Evolutionary conservation across 2,113 vertebrate species (phyloP), one percentile per base, ranked within the genome.

Genomic region (Macquaria ambigua): DNA sequence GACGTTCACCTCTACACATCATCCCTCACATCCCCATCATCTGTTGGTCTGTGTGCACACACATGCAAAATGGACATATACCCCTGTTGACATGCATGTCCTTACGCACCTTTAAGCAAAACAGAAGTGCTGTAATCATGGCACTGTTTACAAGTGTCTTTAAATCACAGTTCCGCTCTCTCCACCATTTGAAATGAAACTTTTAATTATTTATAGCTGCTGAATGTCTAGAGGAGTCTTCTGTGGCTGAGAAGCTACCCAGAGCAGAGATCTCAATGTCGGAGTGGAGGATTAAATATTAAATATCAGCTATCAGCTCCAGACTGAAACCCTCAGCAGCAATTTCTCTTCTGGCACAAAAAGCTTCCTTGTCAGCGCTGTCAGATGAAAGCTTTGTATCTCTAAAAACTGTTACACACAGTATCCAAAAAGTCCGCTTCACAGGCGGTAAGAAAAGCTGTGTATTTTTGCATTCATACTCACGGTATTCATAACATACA

Each of bases 251-350:
- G 63, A 66, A 43, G 56, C 43, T 76, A 55, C 66, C 21, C 76
- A 76, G 53, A 83, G 67, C 74, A 37, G 61, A 46, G 63, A 50
- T 82, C 86, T 84, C 75, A 82, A 41, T 67, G 77, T 72, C 72
- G 15, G 41, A 79, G 56, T 34, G 52, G 25, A 71, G 14, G 48
- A 88, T 87, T 90, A 78, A 88, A 89, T 86, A 91, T 90, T 90
- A 83, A 90, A 84, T 71, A 77, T 77, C 50, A 76, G 68, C 71
- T 56, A 48, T 84, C 55, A 1, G 70, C 81, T 59, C 25, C 58
- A 85, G 75, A 86, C 81, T 80, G 9, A 79, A 80, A 79, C 7
- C 25, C 28, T 71, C 43, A 69, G 1, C 3, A 5, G 56, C 37
- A 71, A 8, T 66, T 25, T 74, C 10, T 55, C 28, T 63, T 34